phyloP scores from a whole-genome alignment of 1,140 invertebrate species.

The Megathymus violae region DNA sequence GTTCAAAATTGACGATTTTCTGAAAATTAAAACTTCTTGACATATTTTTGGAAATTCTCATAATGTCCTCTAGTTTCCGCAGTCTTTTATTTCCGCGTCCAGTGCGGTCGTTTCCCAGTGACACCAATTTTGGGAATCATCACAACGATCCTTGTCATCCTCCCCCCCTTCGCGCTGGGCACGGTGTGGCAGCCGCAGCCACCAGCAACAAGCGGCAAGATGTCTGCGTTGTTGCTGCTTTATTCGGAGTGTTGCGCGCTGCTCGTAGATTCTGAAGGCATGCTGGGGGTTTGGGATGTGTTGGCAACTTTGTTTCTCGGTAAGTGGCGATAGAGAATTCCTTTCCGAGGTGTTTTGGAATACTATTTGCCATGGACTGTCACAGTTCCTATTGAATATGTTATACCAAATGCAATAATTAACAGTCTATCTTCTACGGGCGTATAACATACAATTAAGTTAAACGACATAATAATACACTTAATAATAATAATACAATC shows the following conservation, averaged over 20 bases:
- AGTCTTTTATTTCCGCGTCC: conserved; percentile 1
- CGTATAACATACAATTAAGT: too few species aligned
- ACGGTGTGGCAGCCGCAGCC: conserved; percentile 17
- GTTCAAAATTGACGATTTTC: too few species aligned
- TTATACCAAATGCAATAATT: too few species aligned
- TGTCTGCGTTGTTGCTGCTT: conserved; percentile 46
- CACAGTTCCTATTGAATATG: too few species aligned
- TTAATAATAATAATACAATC: too few species aligned
- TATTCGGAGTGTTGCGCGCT: conserved; percentile 53
- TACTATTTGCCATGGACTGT: too few species aligned
- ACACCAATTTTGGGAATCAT: conserved; percentile 37
- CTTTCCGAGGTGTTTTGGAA: too few species aligned
- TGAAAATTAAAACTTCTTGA: conserved; percentile 10
- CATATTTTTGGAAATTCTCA: too few species aligned
- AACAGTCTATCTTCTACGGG: too few species aligned
- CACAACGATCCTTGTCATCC: conserved; percentile 19
- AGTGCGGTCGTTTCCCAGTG: conserved; percentile 48
- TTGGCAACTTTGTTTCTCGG: conserved; percentile 50
- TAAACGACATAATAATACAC: too few species aligned
- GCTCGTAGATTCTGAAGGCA: conserved; percentile 50
- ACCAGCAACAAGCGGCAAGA: conserved; percentile 12
- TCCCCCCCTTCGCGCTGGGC: conserved; percentile 42
- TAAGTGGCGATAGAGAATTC: conserved; percentile 29
- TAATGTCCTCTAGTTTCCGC: not conserved
- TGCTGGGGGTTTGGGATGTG: conserved; percentile 50